phyloP scores from a whole-genome alignment of 2,888 invertebrate genomes.

The Lysandra coridon region DNA sequence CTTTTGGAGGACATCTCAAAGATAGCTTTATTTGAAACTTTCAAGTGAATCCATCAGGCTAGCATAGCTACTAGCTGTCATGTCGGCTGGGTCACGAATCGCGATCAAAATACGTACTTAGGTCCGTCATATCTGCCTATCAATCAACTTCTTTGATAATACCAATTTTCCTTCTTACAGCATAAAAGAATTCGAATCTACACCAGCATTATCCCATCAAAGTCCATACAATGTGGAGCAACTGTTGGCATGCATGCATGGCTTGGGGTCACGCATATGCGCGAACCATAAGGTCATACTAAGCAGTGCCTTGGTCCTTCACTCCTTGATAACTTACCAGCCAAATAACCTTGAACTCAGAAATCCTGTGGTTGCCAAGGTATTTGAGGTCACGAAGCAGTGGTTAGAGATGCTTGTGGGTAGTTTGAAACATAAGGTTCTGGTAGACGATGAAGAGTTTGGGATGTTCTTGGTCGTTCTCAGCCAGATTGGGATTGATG shows the following conservation, averaged over 20 bases:
- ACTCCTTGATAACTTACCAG: constrained; percentile 64
- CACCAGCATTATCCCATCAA: constrained; percentile 63
- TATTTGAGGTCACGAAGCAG: constrained; percentile 57
- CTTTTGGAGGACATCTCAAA: no score
- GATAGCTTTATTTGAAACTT: no score
- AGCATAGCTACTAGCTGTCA: no score
- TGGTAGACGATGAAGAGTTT: constrained; percentile 50
- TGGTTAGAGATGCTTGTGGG: constrained; percentile 60
- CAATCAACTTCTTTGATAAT: not conserved
- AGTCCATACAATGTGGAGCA: constrained; percentile 71
- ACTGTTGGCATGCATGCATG: constrained; percentile 61
- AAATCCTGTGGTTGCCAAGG: constrained; percentile 49
- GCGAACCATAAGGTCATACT: constrained; percentile 53
- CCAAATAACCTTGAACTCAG: constrained; percentile 55
- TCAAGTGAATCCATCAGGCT: no score
- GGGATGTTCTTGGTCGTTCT: constrained; percentile 60
- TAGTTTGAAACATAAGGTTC: constrained; percentile 57
- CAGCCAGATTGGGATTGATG: constrained; percentile 61
- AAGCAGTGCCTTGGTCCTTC: constrained; percentile 64
- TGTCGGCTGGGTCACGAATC: no score
- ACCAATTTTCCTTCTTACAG: constrained; percentile 46
- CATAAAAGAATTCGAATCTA: constrained; percentile 54
- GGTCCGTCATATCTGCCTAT: no score
- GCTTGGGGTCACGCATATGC: constrained; percentile 51
- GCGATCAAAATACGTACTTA: no score